A percentile compares a stretch with the other conserved stretches of the same genome.
phyloP scores from a whole-genome alignment of 2,888 invertebrate species.

The Melinopterus prodromus region DNA sequence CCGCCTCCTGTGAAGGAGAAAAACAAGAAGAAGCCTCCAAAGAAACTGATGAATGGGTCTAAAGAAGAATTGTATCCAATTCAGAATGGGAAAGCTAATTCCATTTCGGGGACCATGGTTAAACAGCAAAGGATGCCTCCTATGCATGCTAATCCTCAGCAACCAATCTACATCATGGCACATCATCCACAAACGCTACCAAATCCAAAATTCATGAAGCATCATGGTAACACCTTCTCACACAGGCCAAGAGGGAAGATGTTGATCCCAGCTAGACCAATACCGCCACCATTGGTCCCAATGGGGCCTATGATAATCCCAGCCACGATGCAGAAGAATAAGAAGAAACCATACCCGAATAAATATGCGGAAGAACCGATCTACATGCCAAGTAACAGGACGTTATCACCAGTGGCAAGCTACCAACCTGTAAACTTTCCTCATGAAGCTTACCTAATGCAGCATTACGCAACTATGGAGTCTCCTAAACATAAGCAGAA shows the following conservation, averaged over 20 bases:
- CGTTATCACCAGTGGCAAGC: conserved; percentile 67
- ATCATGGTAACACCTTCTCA: conserved; percentile 62
- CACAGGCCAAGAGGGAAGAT: conserved; percentile 64
- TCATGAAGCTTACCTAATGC: conserved; percentile 67
- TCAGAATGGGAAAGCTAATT: conserved; percentile 63
- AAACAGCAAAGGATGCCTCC: conserved; percentile 56
- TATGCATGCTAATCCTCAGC: conserved; percentile 51
- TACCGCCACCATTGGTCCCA: conserved; percentile 58
- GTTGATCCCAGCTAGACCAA: conserved; percentile 67
- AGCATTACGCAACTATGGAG: conserved; percentile 66
- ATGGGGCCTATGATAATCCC: conserved; percentile 57
- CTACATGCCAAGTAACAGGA: conserved; percentile 67
- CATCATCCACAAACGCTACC: conserved; percentile 57
- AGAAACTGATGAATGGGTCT: conserved; percentile 66
- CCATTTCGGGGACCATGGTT: conserved; percentile 59
- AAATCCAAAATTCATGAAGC: conserved; percentile 61
- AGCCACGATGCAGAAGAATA: conserved; percentile 64
- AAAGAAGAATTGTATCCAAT: conserved; percentile 66
- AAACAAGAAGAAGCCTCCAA: conserved; percentile 65
- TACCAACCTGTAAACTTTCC: conserved; percentile 67
- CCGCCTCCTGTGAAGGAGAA: conserved; percentile 78
- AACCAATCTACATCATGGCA: conserved; percentile 59
- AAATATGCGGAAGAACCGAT: conserved; percentile 65
- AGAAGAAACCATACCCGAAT: conserved; percentile 44
- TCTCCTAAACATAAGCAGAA: conserved; percentile 40